Base-by-base conservation (phyloP, 1,140 invertebrate genomes). In the Venustaconcha ellipsiformis region DNA sequence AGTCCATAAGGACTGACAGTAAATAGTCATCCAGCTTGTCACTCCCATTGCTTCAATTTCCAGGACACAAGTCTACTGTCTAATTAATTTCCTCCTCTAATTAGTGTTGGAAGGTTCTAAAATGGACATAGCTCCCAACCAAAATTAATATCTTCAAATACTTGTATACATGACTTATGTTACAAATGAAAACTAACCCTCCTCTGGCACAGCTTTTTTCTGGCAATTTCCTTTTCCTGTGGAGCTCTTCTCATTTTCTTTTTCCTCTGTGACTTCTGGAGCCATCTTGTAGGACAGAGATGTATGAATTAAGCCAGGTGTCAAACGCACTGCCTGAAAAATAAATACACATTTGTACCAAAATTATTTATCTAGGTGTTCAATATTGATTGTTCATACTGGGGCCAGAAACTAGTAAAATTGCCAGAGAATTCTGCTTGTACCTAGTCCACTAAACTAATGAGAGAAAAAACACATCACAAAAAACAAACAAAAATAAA, bases 121-220 rank as follows among this genome's bases (percentile, higher is more conserved):
- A 30, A 30, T 4, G 4, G 26, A 30, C 26, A 30, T 30, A 30
- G 26, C 26, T 30, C 26, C 26, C 26, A 30, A 48, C 6, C 37
- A 48, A 48, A 48, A 48, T 6, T 48, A 48, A 48, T n/a, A 0
- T 48, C 37, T 48, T 48, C 37, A 48, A 48, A 48, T 48, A 48
- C 37, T 48, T 11, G 37, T 48, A 48, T 48, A 48, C 37, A 48
- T 8, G 37, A 48, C 6, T 48, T 11, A 48, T 8, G 3, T 48
- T 48, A 48, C 11, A 48, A 48, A 0, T 48, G 37, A 72, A 8
- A 57, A 67, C 78, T 83, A 77, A 91, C 90, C 90, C 81, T 93
- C 92, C n/a, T 92, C 91, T 1, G 92, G 91, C 4, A 94, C 88
- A 48, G 83, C 74, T 72, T 83, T 86, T 70, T 84, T 87, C 57